Percentiles rank a stretch among this genome's conserved stretches.
phyloP scores from a whole-genome alignment of 1,140 invertebrate species.

The Thaumatotibia leucotreta region DNA sequence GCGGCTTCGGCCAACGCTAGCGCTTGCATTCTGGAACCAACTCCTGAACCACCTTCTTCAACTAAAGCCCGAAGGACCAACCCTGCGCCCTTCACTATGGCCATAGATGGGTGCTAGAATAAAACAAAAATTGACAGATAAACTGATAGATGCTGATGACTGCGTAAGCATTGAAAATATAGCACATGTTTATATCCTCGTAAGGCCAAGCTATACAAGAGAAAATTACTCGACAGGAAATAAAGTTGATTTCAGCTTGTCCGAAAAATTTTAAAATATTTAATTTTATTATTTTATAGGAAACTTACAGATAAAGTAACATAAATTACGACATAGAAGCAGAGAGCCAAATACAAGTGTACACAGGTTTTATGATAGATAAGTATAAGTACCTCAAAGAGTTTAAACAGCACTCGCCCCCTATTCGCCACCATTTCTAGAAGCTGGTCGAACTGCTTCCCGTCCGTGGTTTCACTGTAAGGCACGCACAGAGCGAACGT shows the following conservation, averaged over 20 bases:
- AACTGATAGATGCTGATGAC: no score
- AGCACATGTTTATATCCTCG: no score
- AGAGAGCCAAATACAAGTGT: no score
- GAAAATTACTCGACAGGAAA: no score
- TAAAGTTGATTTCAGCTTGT: no score
- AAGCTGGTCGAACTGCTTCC: constrained; percentile 96
- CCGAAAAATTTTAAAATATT: no score
- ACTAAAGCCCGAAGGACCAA: constrained; percentile 98
- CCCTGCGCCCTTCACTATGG: constrained; percentile 98
- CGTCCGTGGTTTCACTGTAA: constrained; percentile 99
- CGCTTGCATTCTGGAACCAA: constrained; percentile 96
- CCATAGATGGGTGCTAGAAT: constrained; percentile 93
- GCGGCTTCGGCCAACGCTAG: constrained; percentile 98
- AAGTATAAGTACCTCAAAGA: constrained; percentile 86
- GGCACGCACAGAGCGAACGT: constrained; percentile 99
- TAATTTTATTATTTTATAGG: no score
- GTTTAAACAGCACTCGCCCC: constrained; percentile 93
- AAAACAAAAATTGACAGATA: constrained; percentile 3
- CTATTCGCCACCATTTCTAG: constrained; percentile 95
- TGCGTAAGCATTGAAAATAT: background rate
- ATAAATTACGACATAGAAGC: no score
- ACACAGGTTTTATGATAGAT: no score
- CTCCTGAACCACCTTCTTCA: constrained; percentile 95
- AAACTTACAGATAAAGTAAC: no score
- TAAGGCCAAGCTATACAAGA: no score